Evolutionary conservation across 2,797 vertebrate genomes (phyloP).

Genomic region (Propithecus deckenii): DNA sequence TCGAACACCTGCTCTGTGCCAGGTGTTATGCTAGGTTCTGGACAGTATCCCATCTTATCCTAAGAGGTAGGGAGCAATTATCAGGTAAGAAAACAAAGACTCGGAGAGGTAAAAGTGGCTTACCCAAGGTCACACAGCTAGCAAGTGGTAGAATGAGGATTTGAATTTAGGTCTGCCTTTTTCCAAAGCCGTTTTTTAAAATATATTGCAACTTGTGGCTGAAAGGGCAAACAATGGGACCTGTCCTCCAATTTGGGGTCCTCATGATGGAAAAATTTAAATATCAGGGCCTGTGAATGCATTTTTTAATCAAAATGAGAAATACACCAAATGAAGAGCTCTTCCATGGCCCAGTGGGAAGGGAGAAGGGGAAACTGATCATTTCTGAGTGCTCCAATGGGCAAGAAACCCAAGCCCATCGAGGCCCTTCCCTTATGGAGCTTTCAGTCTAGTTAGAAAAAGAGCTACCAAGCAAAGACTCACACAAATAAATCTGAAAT

Average conservation of each 20-base stretch:
- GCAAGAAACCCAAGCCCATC: background rate
- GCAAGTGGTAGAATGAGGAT: background rate
- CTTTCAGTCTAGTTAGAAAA: background rate
- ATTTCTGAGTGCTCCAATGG: background rate
- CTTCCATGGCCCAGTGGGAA: background rate
- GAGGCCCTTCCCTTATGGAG: accelerated
- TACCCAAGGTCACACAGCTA: background rate
- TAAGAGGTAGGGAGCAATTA: background rate
- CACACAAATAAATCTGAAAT: background rate
- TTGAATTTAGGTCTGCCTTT: background rate
- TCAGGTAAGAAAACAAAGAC: background rate
- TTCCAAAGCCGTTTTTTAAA: background rate
- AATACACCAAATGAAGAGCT: background rate
- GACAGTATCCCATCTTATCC: background rate
- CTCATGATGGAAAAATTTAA: background rate
- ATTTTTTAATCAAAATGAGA: background rate
- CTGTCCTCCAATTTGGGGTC: background rate
- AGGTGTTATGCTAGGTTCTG: background rate
- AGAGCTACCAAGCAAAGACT: background rate
- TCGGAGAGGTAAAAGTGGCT: background rate
- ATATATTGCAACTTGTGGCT: background rate
- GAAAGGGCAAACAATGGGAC: background rate
- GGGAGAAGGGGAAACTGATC: background rate
- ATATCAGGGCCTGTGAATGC: background rate
- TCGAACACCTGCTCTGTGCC: accelerated